Conservation (phyloP, 1,140 invertebrate species). For the Triops cancriformis region DNA sequence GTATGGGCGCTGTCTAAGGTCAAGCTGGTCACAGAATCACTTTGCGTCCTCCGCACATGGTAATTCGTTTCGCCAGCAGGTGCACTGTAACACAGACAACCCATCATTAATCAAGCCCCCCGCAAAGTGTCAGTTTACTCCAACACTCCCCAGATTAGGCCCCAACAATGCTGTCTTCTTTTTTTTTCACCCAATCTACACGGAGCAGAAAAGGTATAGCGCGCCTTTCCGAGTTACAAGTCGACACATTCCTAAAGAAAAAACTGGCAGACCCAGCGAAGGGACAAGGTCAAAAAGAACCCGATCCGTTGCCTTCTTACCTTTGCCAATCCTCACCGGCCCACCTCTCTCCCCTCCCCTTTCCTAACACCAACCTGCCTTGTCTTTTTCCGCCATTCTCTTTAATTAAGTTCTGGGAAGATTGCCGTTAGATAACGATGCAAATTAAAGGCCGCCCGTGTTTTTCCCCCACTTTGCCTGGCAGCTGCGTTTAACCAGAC, state of each 20-base stretch:
- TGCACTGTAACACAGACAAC: not conserved
- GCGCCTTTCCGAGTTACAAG: not conserved
- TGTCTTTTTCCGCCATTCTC: not conserved
- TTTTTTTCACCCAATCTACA: no score
- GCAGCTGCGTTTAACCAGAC: not conserved
- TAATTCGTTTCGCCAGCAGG: not conserved
- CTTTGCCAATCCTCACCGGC: not conserved
- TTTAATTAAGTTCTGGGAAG: not conserved
- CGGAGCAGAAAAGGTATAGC: not conserved
- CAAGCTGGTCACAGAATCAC: not conserved
- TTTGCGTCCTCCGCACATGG: slow-evolving; percentile 2
- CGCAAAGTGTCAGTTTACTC: no score
- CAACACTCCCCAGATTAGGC: no score
- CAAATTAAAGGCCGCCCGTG: not conserved
- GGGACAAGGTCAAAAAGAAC: not conserved
- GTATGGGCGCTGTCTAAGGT: not conserved
- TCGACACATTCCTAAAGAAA: not conserved
- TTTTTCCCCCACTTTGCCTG: not conserved
- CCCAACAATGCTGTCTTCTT: no score
- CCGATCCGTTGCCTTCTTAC: not conserved
- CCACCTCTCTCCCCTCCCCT: not conserved
- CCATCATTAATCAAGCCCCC: not conserved
- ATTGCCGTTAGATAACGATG: not conserved
- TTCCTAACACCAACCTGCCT: no score
- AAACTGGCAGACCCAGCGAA: not conserved